Evolutionary conservation across 2,888 invertebrate species (phyloP), one percentile per base, ranked within the genome.

Genomic region (Aquatica leii): DNA sequence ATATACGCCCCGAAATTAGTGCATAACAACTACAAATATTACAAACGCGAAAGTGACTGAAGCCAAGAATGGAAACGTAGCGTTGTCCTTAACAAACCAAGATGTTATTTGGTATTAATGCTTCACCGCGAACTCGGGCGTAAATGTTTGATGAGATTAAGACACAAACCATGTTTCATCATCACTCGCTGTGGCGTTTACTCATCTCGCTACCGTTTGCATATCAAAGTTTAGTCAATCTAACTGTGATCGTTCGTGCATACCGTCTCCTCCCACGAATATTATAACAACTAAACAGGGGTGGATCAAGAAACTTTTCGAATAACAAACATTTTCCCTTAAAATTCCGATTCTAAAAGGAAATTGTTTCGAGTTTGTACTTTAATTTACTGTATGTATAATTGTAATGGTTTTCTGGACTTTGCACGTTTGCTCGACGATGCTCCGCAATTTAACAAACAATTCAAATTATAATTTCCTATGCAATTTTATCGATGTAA

Each of bases 121-220:
- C 68, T 67, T 61, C 69, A 67, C 71, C 71, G 69, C 72, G 71
- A 69, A 64, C 66, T 71, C 66, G 65, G 63, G 71, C 73, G 61
- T 74, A 73, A 80, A 81, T 81, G 75, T 80, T 81, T 80, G 77
- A 81, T 81, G 79, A 80, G 78, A 80, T 80, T 81, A 81, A 81
- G 81, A 80, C 79, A 77, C 78, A 79, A 81, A 79, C 78, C 81
- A 75, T 81, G 81, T 81, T 78, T 78, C 79, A 77, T 80, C 78
- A 79, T 79, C 78, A 71, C 71, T 66, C 66, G 64, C 64, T 62
- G 59, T 65, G 66, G 67, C 69, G 69, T 67, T 68, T 67, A 60
- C 68, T 69, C 67, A 67, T 69, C 61, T 67, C 63, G 53, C 59
- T 61, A 67, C 68, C 67, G 72, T 72, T 72, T 72, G 71, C 72